A percentile compares a stretch with the other conserved stretches of the same genome.
phyloP scores from a whole-genome alignment of 2,888 invertebrate genomes.

The Pachymerium ferrugineum region DNA sequence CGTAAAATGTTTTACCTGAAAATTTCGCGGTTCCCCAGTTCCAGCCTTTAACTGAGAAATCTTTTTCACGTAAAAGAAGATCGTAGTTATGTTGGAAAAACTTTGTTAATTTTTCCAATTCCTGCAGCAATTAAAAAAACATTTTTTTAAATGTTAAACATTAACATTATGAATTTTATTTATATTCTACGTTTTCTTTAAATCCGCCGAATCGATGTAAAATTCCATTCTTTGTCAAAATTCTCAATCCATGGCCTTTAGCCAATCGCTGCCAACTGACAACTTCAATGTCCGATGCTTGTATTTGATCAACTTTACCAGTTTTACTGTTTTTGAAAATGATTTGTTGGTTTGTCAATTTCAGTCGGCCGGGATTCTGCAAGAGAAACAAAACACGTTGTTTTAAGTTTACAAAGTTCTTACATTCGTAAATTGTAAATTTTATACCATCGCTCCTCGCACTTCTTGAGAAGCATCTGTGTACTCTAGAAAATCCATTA shows the following conservation, averaged over 20 bases:
- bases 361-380: constrained; percentile 83
- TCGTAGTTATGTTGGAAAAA: constrained; percentile 79
- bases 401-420: background rate
- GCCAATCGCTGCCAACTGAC: constrained; percentile 90
- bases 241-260: constrained; percentile 78
- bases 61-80: constrained; percentile 82
- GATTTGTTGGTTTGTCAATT: constrained; percentile 83
- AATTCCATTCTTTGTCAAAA: constrained; percentile 83
- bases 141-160: background rate
- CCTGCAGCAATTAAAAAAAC: constrained; percentile 54
- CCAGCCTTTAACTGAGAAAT: constrained; percentile 94
- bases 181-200: constrained; percentile 66
- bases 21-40: constrained; percentile 98
- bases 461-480: constrained; percentile 56
- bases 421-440: constrained; percentile 53
- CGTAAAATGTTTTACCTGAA: constrained; percentile 54
- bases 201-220: constrained; percentile 91
- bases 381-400: constrained; percentile 40
- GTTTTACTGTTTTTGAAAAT: constrained; percentile 93
- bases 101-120: constrained; percentile 85
- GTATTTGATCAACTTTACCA: constrained; percentile 89
- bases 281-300: constrained; percentile 74
- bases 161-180: background rate
- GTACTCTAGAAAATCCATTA: constrained; percentile 80
- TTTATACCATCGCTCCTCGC: constrained; percentile 45